phyloP scores from a whole-genome alignment of 92 coral and sea anemone genomes.

The Nematostella vectensis region DNA sequence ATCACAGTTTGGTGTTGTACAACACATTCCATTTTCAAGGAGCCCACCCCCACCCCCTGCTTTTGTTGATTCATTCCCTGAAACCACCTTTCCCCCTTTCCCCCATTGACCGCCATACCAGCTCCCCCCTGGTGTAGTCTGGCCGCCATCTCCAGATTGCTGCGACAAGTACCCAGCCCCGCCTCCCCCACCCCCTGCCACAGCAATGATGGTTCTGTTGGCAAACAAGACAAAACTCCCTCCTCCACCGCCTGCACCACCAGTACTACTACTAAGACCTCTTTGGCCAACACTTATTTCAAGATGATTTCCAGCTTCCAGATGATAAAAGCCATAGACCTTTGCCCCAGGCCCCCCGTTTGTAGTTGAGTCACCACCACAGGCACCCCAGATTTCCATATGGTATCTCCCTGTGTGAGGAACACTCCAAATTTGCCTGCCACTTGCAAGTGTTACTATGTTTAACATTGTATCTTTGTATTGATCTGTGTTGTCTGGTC shows the following conservation, averaged over 20 bases:
- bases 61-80: not conserved
- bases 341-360: constrained; percentile 33
- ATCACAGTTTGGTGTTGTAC: constrained; percentile 1
- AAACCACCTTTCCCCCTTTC: constrained; percentile 30
- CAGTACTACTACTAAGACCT: constrained; percentile 9
- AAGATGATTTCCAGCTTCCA: constrained; percentile 11
- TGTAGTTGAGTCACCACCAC: constrained; percentile 18
- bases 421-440: constrained; percentile 55
- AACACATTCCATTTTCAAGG: constrained; percentile 25
- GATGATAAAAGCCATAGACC: constrained; percentile 13
- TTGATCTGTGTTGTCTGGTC: constrained; percentile 5
- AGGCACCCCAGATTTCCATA: constrained; percentile 27
- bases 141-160: constrained; percentile 27
- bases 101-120: constrained; percentile 29
- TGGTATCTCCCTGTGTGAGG: constrained; percentile 31
- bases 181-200: constrained; percentile 69
- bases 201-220: constrained; percentile 13
- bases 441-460: constrained; percentile 5
- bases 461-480: constrained; percentile 10
- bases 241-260: constrained; percentile 55
- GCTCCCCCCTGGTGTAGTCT: constrained; percentile 18
- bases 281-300: constrained; percentile 41
- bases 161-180: constrained; percentile 16
- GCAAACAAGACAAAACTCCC: constrained; percentile 26
- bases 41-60: constrained; percentile 65